phyloP scores from a whole-genome alignment of 2,797 vertebrate genomes.

The Helostoma temminkii region DNA sequence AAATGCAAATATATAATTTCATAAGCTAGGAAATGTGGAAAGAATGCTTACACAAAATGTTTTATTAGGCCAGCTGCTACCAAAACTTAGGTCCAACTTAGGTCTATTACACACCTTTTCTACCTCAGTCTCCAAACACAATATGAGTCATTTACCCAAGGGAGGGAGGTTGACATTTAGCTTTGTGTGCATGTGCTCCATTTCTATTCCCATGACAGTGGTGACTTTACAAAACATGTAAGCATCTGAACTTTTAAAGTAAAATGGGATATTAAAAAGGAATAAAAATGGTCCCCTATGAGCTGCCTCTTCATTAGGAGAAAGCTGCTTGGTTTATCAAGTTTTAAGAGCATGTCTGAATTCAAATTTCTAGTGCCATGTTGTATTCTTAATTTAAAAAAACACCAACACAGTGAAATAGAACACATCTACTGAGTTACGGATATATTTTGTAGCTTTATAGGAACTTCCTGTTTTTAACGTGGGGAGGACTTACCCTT shows the following conservation, averaged over 20 bases:
- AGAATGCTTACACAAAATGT: constrained; percentile 12
- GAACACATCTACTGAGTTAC: constrained; percentile 16
- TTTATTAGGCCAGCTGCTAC: constrained; percentile 48
- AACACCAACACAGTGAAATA: constrained; percentile 7
- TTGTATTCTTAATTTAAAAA: constrained; percentile 25
- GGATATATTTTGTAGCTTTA: constrained; percentile 46
- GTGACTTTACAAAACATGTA: constrained; percentile 78
- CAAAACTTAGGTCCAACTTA: constrained; percentile 41
- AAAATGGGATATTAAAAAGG: constrained; percentile 52
- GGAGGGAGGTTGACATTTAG: constrained; percentile 80
- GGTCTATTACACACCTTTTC: constrained; percentile 66
- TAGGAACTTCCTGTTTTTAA: constrained; percentile 54
- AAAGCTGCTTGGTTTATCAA: constrained; percentile 22
- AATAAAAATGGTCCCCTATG: constrained; percentile 42
- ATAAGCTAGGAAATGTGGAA: constrained; percentile 34
- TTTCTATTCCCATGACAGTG: constrained; percentile 75
- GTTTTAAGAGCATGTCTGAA: constrained; percentile 19
- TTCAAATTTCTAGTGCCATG: constrained; percentile 22
- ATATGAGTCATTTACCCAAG: constrained; percentile 74
- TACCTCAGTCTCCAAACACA: constrained; percentile 63
- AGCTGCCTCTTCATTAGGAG: constrained; percentile 49
- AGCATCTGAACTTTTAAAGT: constrained; percentile 61
- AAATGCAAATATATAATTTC: neutral
- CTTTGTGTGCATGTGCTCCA: constrained; percentile 64
- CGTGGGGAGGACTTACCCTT: constrained; percentile 73